Base-by-base conservation (phyloP, 2,888 invertebrate genomes). In the Atherix ibis region DNA sequence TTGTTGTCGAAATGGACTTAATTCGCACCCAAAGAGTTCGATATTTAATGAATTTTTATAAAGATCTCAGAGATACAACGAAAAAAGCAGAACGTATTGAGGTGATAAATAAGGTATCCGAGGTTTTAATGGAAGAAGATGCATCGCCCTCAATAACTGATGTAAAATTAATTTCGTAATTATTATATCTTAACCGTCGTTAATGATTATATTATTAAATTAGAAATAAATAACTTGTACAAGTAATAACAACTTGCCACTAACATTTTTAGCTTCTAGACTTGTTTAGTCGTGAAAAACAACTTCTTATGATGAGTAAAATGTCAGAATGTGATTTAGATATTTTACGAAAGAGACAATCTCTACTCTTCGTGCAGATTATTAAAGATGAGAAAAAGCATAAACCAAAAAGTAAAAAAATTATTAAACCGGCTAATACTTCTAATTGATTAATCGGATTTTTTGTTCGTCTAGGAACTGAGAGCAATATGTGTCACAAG, bases 1-100 rank as follows among this genome's bases (percentile, higher is more conserved):
- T 62, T 39, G 52, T 71, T 22, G 70, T 87, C 13, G 71, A 77
- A 43, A 77, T 91, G 78, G 81, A 88, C 45, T 80, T 87, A 1
- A 53, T 82, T 32, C 79, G 78, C 53, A 80, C 78, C 14, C 82
- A 87, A 49, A 72, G 76, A 46, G 85, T 83, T 12, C 71, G 75
- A 32, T 76, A 80, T 49, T 65, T 84, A 29, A 73, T 73, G 37
- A 73, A 74, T 44, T 63, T 87, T 12, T 87, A 83, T 52, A 68
- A 73, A 46, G 68, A 73, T 34, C 66, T 88, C 44, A 51, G 53
- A 19, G 64, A 70, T 33, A 67, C 71, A 42, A 52, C 71, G 39
- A 65, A 66, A 1, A 65, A 68, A 14, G 73, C 75, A 40, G 73
- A 78, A 46, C 67, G 83, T 26, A 63, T 85, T 40, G 73, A 79